These are phyloP conservation scores for Macrosiphum euphorbiae DNA, from an alignment of 2,888 invertebrate genomes.

Conservation along the genomic window DNA sequence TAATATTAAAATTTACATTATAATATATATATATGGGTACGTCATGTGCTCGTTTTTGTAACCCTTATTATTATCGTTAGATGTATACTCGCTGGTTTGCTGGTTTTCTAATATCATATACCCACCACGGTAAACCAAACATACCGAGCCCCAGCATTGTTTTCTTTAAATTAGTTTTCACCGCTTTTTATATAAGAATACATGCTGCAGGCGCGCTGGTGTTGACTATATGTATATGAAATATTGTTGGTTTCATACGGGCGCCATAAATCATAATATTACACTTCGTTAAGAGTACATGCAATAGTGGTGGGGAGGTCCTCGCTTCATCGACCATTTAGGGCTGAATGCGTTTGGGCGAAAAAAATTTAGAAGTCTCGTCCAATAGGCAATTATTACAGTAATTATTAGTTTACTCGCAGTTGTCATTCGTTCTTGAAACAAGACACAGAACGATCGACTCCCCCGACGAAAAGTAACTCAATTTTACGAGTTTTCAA, in stretches of 20 bases:
- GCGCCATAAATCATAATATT: not conserved
- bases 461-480: too few species aligned
- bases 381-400: not conserved
- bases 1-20: too few species aligned
- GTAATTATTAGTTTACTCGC: too few species aligned
- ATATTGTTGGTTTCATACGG: not conserved
- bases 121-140: not conserved
- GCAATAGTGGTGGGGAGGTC: not conserved
- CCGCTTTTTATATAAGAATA: not conserved
- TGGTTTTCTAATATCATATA: not conserved
- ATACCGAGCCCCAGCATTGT: not conserved
- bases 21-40: not conserved
- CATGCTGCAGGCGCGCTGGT: not conserved
- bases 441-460: too few species aligned
- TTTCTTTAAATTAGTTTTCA: slow-evolving; percentile 28
- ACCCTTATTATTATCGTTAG: not conserved
- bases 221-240: not conserved
- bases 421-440: too few species aligned
- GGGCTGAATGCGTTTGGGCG: not conserved
- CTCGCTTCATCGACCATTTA: not conserved
- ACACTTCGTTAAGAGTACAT: not conserved
- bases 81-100: not conserved
- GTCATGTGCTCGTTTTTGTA: not conserved
- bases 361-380: not conserved
- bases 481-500: too few species aligned